These are phyloP conservation scores for Diplolepis rosae DNA, from an alignment of 2,888 invertebrate genomes.

Conservation along the genomic window DNA sequence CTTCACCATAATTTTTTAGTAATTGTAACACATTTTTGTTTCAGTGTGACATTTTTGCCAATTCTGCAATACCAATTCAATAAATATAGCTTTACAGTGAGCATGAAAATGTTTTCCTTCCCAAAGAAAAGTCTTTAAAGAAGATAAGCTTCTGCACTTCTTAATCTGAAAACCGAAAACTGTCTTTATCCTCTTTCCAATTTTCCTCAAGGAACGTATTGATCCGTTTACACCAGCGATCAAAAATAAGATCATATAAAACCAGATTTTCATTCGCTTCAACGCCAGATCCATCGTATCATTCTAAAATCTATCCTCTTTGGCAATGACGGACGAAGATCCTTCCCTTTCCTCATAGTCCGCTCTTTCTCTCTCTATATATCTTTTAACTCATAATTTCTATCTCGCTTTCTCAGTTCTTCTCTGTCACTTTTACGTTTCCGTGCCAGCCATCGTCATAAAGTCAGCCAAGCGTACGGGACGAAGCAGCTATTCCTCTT, in stretches of 20 bases:
- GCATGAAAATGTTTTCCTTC: too few species aligned
- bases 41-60: too few species aligned
- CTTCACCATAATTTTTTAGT: too few species aligned
- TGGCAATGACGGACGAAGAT: slow-evolving; percentile 58
- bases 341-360: slow-evolving; percentile 34
- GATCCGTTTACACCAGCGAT: not conserved
- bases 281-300: slow-evolving; percentile 44
- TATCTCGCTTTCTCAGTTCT: slow-evolving; percentile 37
- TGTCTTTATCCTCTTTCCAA: not conserved
- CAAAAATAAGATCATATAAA: slow-evolving; percentile 4
- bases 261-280: not conserved
- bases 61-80: too few species aligned
- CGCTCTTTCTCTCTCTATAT: slow-evolving; percentile 39
- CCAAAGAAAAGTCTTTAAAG: not conserved
- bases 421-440: slow-evolving; percentile 61
- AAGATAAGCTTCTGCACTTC: not conserved
- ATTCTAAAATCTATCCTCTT: slow-evolving; percentile 55
- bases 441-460: slow-evolving; percentile 67
- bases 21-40: too few species aligned
- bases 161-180: not conserved
- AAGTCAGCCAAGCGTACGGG: slow-evolving; percentile 69
- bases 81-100: not conserved
- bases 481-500: slow-evolving; percentile 56
- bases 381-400: slow-evolving; percentile 32
- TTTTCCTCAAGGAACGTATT: not conserved